phyloP scores from a whole-genome alignment of 2,888 invertebrate genomes.

The Cephus runcator region DNA sequence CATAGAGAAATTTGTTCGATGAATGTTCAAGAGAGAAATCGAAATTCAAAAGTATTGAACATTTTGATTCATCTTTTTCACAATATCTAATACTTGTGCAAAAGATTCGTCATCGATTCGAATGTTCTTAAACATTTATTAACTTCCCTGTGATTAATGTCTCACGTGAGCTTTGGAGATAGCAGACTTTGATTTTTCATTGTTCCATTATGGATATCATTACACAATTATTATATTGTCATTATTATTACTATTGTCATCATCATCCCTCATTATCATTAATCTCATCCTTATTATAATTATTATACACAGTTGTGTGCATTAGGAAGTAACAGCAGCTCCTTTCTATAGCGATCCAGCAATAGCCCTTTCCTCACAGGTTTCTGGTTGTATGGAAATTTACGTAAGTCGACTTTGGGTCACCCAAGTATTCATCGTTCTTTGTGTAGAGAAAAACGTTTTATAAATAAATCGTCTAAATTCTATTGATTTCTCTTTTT shows the following conservation, averaged over 20 bases:
- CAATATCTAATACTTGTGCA: background rate
- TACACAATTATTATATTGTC: constrained; percentile 7
- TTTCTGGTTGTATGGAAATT: constrained; percentile 27
- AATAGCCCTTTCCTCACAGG: constrained; percentile 15
- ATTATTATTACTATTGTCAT: constrained; percentile 23
- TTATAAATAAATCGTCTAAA: constrained; percentile 57
- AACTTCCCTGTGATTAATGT: background rate
- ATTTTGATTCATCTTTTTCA: background rate
- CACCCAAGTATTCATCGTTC: constrained; percentile 43
- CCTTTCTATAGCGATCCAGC: constrained; percentile 42
- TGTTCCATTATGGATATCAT: constrained; percentile 16
- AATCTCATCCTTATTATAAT: constrained; percentile 24
- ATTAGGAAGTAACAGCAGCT: constrained; percentile 47
- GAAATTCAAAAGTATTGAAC: background rate
- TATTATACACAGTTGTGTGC: constrained; percentile 41
- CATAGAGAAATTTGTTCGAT: background rate
- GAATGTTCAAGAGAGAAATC: background rate
- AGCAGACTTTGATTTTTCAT: background rate
- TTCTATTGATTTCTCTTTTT: constrained; percentile 7
- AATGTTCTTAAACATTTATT: background rate
- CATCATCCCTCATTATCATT: constrained; percentile 20
- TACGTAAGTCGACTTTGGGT: constrained; percentile 19
- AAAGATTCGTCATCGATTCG: background rate
- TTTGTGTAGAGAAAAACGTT: constrained; percentile 50
- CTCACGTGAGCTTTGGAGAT: background rate